These are phyloP conservation scores for Sisor rabdophorus DNA, from an alignment of 2,113 vertebrate species.

Conservation along the genomic window DNA sequence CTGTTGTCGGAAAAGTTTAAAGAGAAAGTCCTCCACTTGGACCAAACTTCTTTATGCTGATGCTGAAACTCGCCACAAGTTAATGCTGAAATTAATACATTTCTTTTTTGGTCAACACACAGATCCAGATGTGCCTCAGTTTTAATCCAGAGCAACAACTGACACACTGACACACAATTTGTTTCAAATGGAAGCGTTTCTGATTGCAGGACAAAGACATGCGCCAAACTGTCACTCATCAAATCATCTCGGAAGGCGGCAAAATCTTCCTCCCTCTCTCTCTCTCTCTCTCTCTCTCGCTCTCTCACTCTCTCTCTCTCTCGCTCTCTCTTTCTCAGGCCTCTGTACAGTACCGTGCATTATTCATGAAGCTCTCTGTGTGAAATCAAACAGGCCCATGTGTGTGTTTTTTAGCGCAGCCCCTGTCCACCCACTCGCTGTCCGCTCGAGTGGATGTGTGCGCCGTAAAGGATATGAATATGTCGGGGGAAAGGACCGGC, in stretches of 20 bases:
- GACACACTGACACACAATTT: background rate
- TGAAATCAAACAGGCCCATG: slow-evolving; percentile 43
- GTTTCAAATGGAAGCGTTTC: background rate
- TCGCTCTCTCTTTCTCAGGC: background rate
- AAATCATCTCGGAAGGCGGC: background rate
- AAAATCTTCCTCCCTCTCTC: slow-evolving; percentile 11
- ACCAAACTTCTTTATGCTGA: too few species aligned
- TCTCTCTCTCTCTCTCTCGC: too few species aligned
- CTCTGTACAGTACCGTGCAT: slow-evolving; percentile 37
- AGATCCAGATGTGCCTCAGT: background rate
- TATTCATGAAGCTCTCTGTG: slow-evolving; percentile 40
- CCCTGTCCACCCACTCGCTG: slow-evolving; percentile 36
- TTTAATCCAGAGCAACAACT: background rate
- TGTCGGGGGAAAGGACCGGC: slow-evolving; percentile 81
- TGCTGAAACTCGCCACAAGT: too few species aligned
- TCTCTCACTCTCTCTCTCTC: too few species aligned
- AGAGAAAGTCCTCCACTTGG: too few species aligned
- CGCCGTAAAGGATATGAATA: slow-evolving; percentile 83
- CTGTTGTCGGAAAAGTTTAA: too few species aligned
- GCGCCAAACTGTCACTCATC: background rate
- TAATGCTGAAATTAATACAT: too few species aligned
- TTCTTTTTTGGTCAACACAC: too few species aligned
- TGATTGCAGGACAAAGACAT: background rate
- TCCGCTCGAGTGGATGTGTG: slow-evolving; percentile 57
- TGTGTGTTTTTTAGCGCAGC: slow-evolving; percentile 31